Percentiles rank a stretch among this genome's conserved stretches.
Conservation (phyloP, 2,113 vertebrate species). For the Laticauda colubrina region DNA sequence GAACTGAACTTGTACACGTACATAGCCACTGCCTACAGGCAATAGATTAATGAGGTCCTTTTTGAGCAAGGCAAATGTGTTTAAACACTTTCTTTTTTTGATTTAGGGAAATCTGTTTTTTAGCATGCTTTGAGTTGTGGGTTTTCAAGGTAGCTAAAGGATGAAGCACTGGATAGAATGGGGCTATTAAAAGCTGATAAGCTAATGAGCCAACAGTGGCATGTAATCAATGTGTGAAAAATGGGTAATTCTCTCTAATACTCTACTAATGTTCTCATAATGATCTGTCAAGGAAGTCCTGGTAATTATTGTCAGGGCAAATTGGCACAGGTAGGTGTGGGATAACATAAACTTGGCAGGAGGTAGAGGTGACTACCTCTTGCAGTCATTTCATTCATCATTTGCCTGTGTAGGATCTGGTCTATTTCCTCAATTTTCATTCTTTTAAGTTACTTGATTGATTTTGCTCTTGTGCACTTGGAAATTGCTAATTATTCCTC, state of each 20-base stretch:
- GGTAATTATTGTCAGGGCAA: constrained; percentile 74
- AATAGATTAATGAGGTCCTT: constrained; percentile 57
- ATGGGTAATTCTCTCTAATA: constrained; percentile 76
- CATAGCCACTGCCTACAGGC: neutral
- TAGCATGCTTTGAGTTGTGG: constrained; percentile 30
- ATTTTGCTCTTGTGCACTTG: constrained; percentile 48
- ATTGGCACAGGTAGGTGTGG: constrained; percentile 66
- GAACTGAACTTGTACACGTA: constrained; percentile 27
- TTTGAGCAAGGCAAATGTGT: constrained; percentile 22
- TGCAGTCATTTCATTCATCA: neutral
- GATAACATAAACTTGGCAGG: constrained; percentile 50
- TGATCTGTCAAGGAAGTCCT: constrained; percentile 73
- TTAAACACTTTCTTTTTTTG: constrained; percentile 21
- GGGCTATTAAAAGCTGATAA: constrained; percentile 68
- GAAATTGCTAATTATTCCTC: constrained; percentile 38
- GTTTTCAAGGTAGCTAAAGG: constrained; percentile 46
- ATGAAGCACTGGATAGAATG: constrained; percentile 50
- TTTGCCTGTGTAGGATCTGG: constrained; percentile 22
- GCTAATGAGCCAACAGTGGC: constrained; percentile 71
- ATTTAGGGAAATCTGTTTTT: constrained; percentile 1
- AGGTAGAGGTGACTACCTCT: constrained; percentile 10
- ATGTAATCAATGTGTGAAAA: constrained; percentile 79
- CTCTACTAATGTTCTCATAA: constrained; percentile 77
- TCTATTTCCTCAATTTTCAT: constrained; percentile 32
- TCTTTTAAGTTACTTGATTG: constrained; percentile 56